Conservation (phyloP, 2,888 invertebrate genomes). For the Drosophila koepferae region DNA sequence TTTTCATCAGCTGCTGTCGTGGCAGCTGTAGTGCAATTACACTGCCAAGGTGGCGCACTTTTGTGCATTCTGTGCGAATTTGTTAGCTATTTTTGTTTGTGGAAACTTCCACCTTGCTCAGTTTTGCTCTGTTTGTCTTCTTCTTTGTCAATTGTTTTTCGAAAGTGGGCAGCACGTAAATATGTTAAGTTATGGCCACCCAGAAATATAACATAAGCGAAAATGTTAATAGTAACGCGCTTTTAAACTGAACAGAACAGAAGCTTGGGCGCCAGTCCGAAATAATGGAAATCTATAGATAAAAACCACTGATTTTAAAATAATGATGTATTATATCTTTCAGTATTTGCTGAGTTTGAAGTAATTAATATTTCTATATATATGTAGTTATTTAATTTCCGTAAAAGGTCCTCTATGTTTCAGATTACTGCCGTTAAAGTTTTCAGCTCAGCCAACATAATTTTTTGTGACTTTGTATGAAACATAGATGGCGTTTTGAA, state of each 20-base stretch:
- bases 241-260: not conserved
- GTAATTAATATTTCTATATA: not conserved
- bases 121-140: slow-evolving; percentile 32
- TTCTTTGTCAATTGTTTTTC: slow-evolving; percentile 14
- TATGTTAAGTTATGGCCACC: slow-evolving; percentile 19
- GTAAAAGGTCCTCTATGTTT: not conserved
- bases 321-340: not conserved
- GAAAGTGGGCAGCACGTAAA: not conserved
- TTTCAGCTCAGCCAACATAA: not conserved
- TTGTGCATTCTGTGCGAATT: slow-evolving; percentile 71
- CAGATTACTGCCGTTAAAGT: not conserved
- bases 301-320: not conserved
- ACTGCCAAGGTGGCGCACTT: slow-evolving; percentile 76
- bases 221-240: not conserved
- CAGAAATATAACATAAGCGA: slow-evolving; percentile 6
- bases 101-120: slow-evolving; percentile 58
- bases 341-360: not conserved
- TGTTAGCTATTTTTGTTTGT: slow-evolving; percentile 56
- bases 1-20: slow-evolving; percentile 42
- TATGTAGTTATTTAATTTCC: not conserved
- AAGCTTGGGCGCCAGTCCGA: not conserved
- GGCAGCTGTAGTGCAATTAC: slow-evolving; percentile 44
- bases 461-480: not conserved
- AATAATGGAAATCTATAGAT: no score
- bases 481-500: slow-evolving; percentile 27